Evolutionary conservation across 2,888 invertebrate species (phyloP).

Genomic region (Erynnis tages): DNA sequence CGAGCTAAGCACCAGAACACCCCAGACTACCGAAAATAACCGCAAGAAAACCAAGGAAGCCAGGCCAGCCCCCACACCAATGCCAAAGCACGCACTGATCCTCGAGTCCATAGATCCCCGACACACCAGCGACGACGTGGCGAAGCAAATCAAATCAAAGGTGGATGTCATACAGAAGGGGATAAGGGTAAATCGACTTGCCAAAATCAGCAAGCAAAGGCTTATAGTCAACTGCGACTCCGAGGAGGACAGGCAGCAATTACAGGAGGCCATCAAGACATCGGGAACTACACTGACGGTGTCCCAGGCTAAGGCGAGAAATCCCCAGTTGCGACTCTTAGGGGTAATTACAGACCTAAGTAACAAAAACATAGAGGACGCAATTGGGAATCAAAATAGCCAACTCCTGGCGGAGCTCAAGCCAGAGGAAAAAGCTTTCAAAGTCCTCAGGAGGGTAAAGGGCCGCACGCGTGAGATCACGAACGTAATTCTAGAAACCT

Average conservation of each 20-base stretch:
- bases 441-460: neutral
- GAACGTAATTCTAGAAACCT: slow-evolving; percentile 20
- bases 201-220: slow-evolving; percentile 5
- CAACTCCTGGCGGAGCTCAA: neutral
- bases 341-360: slow-evolving; percentile 1
- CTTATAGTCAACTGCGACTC: slow-evolving; percentile 10
- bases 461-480: slow-evolving; percentile 9
- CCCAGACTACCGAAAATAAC: neutral
- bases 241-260: neutral
- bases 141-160: neutral
- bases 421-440: neutral
- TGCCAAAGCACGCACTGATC: neutral
- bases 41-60: neutral
- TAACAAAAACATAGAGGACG: neutral
- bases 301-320: neutral
- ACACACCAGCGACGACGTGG: neutral
- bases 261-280: neutral
- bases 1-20: neutral
- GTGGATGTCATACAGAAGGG: neutral
- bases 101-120: neutral
- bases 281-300: neutral
- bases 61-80: neutral
- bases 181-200: neutral
- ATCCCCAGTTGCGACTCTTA: neutral
- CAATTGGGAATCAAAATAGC: neutral